Percentiles rank a stretch among this genome's conserved stretches.
phyloP scores from a whole-genome alignment of 2,113 vertebrate species.

The Acanthisitta chloris region DNA sequence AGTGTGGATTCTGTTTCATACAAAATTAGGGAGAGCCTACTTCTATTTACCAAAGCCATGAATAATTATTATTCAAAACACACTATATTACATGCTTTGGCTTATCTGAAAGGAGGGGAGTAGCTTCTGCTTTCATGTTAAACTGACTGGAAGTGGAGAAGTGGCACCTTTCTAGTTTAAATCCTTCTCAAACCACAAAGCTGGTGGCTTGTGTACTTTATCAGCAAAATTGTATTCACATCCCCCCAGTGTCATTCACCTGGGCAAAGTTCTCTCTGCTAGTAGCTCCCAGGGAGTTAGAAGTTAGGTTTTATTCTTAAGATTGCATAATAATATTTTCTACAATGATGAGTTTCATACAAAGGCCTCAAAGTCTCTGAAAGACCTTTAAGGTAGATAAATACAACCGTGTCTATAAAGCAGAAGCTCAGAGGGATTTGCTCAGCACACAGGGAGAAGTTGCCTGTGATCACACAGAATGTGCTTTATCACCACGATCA shows the following conservation, averaged over 20 bases:
- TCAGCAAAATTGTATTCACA: neutral
- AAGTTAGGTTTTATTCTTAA: neutral
- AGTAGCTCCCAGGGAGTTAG: neutral
- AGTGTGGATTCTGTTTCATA: neutral
- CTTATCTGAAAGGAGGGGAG: neutral
- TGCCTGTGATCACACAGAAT: neutral
- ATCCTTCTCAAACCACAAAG: neutral
- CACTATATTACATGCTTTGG: neutral
- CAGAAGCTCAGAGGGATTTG: conserved; percentile 5
- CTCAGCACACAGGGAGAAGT: neutral
- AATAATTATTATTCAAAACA: neutral
- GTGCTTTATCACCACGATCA: neutral
- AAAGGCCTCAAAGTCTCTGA: neutral
- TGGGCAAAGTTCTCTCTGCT: neutral
- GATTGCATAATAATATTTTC: neutral
- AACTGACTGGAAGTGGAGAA: neutral
- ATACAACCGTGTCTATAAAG: neutral
- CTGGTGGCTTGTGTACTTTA: neutral
- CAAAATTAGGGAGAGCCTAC: neutral
- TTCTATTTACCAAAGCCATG: neutral
- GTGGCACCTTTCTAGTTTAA: neutral
- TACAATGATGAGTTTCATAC: neutral
- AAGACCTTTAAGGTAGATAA: conserved; percentile 1
- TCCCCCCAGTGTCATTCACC: neutral
- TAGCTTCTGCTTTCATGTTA: neutral